These are phyloP conservation scores for Callipepla squamata DNA, from an alignment of 2,113 vertebrate genomes.

Conservation along the genomic window DNA sequence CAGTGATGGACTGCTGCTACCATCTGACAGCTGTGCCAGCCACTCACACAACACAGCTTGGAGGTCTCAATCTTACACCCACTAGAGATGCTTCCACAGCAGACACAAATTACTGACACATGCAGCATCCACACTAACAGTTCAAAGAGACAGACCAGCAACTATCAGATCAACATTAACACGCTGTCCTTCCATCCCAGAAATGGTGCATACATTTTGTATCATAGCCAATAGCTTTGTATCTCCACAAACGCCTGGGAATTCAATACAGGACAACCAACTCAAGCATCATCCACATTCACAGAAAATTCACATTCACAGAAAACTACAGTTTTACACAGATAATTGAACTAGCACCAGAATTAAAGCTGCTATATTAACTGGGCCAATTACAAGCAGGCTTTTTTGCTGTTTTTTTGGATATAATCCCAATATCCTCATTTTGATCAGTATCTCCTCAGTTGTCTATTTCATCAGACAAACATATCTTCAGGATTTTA, in stretches of 20 bases:
- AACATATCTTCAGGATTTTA: not conserved
- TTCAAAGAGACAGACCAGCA: not conserved
- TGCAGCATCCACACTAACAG: not conserved
- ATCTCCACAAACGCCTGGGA: not conserved
- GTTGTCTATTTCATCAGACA: not conserved
- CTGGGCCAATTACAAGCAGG: fast-evolving
- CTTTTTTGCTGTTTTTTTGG: not conserved
- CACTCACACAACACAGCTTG: not conserved
- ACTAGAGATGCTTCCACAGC: not conserved
- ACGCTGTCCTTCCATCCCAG: not conserved
- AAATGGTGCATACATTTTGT: not conserved
- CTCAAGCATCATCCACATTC: not conserved
- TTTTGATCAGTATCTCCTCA: not conserved
- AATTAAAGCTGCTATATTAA: not conserved
- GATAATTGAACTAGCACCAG: not conserved
- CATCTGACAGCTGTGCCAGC: not conserved
- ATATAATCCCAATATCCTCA: not conserved
- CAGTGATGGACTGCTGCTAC: not conserved
- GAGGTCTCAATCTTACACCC: not conserved
- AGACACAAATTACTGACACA: not conserved
- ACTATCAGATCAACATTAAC: not conserved
- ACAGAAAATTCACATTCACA: not conserved
- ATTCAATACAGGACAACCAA: not conserved
- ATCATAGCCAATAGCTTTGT: not conserved
- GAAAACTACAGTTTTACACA: not conserved